These are phyloP conservation scores for Beroe ovata DNA, from an alignment of 37 sponge, comb jelly and placozoan species.

Conservation along the genomic window DNA sequence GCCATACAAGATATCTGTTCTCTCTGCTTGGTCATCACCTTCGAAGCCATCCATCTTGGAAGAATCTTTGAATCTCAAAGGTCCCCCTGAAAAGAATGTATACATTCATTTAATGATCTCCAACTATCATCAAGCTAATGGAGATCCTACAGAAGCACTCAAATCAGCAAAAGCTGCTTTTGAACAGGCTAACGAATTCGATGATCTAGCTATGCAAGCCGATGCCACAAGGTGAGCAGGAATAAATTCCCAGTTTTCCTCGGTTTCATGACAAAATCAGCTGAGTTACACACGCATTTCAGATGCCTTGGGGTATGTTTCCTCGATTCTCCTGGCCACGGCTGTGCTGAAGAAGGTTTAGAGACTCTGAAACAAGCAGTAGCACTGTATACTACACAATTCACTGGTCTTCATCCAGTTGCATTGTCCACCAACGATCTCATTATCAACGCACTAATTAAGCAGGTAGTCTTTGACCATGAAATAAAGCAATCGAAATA, in stretches of 20 bases:
- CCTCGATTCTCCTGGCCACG: slow-evolving; percentile 37
- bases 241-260: no score
- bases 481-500: no score
- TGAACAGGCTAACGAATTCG: slow-evolving; percentile 11
- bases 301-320: slow-evolving; percentile 34
- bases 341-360: slow-evolving; percentile 45
- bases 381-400: slow-evolving; percentile 55
- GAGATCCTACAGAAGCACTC: background rate
- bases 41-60: background rate
- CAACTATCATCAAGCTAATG: background rate
- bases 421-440: slow-evolving; percentile 17
- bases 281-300: no score
- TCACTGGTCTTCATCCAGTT: slow-evolving; percentile 1
- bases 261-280: background rate
- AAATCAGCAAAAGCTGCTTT: slow-evolving; percentile 14
- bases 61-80: background rate
- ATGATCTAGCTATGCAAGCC: slow-evolving; percentile 45
- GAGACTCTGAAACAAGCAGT: background rate
- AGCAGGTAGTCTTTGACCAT: slow-evolving; percentile 50
- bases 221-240: slow-evolving; percentile 41
- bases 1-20: slow-evolving; percentile 17
- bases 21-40: slow-evolving; percentile 25
- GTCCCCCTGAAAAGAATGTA: slow-evolving; percentile 17
- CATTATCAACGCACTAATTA: slow-evolving; percentile 24
- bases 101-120: slow-evolving; percentile 33